A percentile compares a stretch with the other conserved stretches of the same genome.
Evolutionary conservation across 2,888 invertebrate species (phyloP).

Genomic region (Diplolepis rosae): DNA sequence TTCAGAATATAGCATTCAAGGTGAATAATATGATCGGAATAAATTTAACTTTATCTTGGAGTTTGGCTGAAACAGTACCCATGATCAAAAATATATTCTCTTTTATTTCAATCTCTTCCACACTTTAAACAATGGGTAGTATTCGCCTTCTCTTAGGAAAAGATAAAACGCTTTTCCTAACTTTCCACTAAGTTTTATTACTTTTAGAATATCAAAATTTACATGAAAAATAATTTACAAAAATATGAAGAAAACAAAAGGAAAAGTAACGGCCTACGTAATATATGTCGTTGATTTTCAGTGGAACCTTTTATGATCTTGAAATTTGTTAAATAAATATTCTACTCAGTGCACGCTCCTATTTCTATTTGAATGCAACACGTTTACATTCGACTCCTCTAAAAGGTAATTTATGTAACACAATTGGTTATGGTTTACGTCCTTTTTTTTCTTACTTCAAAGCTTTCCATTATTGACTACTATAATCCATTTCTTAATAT

Average conservation of each 20-base stretch:
- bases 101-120: too few species aligned
- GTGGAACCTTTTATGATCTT: neutral
- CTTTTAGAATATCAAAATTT: too few species aligned
- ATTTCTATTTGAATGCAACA: constrained; percentile 5
- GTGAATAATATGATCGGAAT: neutral
- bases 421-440: constrained; percentile 2
- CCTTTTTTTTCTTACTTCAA: neutral
- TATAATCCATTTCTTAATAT: constrained; percentile 20
- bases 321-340: neutral
- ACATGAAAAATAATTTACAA: too few species aligned
- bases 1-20: neutral
- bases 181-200: too few species aligned
- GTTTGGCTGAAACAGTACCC: too few species aligned
- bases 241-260: too few species aligned
- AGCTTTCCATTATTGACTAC: neutral
- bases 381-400: neutral
- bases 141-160: too few species aligned
- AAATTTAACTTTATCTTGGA: too few species aligned
- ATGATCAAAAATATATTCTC: too few species aligned
- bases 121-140: too few species aligned
- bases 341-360: neutral
- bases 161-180: too few species aligned
- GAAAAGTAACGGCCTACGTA: too few species aligned
- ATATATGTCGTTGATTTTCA: neutral
- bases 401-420: constrained; percentile 1